Percentiles rank a stretch among this genome's conserved stretches.
Evolutionary conservation across 2,888 invertebrate species (phyloP).

Genomic region (Cantharis flavilabris): DNA sequence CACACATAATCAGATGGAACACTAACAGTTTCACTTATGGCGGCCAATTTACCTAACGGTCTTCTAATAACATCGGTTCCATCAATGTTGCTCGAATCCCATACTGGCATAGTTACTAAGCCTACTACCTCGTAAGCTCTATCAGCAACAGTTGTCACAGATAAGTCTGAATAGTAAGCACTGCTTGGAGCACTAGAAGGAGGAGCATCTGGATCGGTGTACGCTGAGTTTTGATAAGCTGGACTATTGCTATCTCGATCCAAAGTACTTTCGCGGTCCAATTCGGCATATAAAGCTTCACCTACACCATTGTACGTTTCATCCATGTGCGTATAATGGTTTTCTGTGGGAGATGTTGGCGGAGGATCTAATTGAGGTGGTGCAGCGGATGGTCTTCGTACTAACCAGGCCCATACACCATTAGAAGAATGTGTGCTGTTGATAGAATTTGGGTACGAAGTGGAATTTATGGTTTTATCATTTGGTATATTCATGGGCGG

Average conservation of each 20-base stretch:
- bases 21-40: conserved; percentile 62
- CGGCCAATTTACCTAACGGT: conserved; percentile 57
- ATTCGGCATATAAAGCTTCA: conserved; percentile 72
- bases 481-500: conserved; percentile 49
- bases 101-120: conserved; percentile 58
- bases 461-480: conserved; percentile 46
- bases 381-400: conserved; percentile 42
- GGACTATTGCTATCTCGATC: conserved; percentile 56
- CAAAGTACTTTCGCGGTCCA: conserved; percentile 62
- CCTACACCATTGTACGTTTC: conserved; percentile 63
- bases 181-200: conserved; percentile 71
- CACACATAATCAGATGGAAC: conserved; percentile 66
- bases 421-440: conserved; percentile 37
- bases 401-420: conserved; percentile 54
- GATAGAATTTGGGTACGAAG: conserved; percentile 40
- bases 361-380: conserved; percentile 58
- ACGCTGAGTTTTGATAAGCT: conserved; percentile 74
- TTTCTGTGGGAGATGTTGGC: conserved; percentile 63
- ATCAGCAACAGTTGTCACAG: conserved; percentile 60
- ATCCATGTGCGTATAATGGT: conserved; percentile 75
- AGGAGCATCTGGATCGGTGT: conserved; percentile 63
- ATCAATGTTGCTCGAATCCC: conserved; percentile 48
- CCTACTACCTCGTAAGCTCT: conserved; percentile 67
- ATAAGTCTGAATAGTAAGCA: conserved; percentile 75
- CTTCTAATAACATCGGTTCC: conserved; percentile 49